Evolutionary conservation across 2,888 invertebrate genomes (phyloP).

Genomic region (Acrobasis consociella): DNA sequence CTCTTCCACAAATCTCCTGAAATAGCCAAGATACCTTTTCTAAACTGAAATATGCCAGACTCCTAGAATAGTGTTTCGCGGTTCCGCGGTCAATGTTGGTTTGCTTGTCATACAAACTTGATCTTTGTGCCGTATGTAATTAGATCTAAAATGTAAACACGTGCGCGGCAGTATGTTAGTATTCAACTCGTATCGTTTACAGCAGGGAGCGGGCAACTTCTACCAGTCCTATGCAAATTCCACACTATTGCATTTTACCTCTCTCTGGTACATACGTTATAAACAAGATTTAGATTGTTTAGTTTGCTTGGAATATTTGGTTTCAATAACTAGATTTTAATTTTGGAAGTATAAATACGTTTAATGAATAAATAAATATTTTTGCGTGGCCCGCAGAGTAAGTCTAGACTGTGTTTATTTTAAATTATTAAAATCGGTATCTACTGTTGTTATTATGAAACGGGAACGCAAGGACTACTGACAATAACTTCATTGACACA

Average conservation of each 20-base stretch:
- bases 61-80: constrained; percentile 50
- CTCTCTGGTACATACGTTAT: constrained; percentile 40
- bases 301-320: no score
- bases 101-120: constrained; percentile 25
- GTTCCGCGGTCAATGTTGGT: constrained; percentile 28
- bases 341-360: no score
- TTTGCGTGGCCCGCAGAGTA: not conserved
- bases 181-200: constrained; percentile 60
- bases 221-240: constrained; percentile 64
- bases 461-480: no score
- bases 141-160: constrained; percentile 23
- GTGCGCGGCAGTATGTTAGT: constrained; percentile 45
- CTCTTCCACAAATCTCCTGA: constrained; percentile 24
- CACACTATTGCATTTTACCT: constrained; percentile 59
- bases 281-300: constrained; percentile 2
- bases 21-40: constrained; percentile 30
- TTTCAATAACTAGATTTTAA: no score
- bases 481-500: no score
- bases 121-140: constrained; percentile 24
- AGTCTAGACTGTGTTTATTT: not conserved
- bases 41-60: constrained; percentile 44
- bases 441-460: no score
- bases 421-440: no score
- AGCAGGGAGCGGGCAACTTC: constrained; percentile 47
- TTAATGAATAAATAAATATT: no score